Conservation (phyloP, 2,797 vertebrate species). For the Sphenodon punctatus region DNA sequence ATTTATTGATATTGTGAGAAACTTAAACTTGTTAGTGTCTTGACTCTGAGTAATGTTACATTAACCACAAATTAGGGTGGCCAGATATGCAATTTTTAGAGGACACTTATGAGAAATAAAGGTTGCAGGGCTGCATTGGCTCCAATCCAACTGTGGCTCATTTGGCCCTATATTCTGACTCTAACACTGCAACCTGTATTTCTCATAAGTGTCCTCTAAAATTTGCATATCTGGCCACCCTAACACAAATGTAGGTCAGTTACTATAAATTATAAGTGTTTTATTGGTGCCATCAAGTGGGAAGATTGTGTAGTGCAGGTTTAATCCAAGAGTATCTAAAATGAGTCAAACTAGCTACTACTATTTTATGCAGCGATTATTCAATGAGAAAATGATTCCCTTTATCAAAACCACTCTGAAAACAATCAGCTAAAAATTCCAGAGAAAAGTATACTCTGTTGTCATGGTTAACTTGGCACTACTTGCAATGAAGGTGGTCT, state of each 20-base stretch:
- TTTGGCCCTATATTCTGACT: too few relatives aligned
- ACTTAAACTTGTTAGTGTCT: neutral
- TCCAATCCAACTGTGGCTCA: too few relatives aligned
- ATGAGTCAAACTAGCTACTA: neutral
- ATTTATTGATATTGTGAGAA: neutral
- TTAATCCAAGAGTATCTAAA: neutral
- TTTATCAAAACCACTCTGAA: neutral
- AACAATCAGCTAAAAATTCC: neutral
- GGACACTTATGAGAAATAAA: too few relatives aligned
- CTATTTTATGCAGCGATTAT: neutral
- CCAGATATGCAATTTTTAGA: too few relatives aligned
- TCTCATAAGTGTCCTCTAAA: too few relatives aligned
- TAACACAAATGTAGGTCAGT: too few relatives aligned
- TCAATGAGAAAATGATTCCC: neutral
- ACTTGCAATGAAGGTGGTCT: neutral
- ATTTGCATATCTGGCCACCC: too few relatives aligned
- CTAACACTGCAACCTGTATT: too few relatives aligned
- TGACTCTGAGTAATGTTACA: neutral
- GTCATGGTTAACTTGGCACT: neutral
- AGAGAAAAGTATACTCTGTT: neutral
- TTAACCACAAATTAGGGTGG: neutral
- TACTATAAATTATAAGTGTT: neutral
- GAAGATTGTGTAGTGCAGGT: constrained; percentile 29
- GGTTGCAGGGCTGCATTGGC: too few relatives aligned
- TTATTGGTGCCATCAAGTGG: constrained; percentile 73